These are phyloP conservation scores for Atrina japonica DNA, from an alignment of 2,888 invertebrate genomes.

Conservation along the genomic window DNA sequence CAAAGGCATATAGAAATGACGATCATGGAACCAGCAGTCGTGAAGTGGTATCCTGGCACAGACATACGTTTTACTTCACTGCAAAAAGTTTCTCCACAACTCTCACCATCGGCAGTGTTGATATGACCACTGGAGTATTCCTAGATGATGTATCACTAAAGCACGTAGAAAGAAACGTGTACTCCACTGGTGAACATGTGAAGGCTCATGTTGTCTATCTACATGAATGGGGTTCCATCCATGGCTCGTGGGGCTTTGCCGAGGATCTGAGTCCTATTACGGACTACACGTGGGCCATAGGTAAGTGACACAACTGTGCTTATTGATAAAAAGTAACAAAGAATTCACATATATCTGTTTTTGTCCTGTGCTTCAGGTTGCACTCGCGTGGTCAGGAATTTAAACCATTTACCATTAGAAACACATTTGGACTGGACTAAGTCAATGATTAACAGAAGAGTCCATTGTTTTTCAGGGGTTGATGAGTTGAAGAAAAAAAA, in stretches of 20 bases:
- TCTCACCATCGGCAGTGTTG: constrained; percentile 37
- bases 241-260: constrained; percentile 53
- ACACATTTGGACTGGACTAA: no score
- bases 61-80: constrained; percentile 37
- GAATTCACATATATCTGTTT: neutral
- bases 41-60: constrained; percentile 41
- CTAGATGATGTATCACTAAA: constrained; percentile 39
- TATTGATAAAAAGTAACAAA: neutral
- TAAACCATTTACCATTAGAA: no score
- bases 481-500: no score
- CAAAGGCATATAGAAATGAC: constrained; percentile 41
- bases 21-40: constrained; percentile 21
- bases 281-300: constrained; percentile 57
- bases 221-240: constrained; percentile 51
- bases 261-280: constrained; percentile 50
- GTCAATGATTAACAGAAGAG: no score
- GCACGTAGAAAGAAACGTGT: constrained; percentile 30
- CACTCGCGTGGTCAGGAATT: neutral
- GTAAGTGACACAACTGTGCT: constrained; percentile 40
- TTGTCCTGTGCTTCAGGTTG: no score
- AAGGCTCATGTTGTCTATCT: constrained; percentile 46
- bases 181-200: constrained; percentile 24
- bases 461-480: no score
- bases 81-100: neutral
- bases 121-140: constrained; percentile 41